phyloP scores from a whole-genome alignment of 2,888 invertebrate genomes.

The Lochmaea crataegi region DNA sequence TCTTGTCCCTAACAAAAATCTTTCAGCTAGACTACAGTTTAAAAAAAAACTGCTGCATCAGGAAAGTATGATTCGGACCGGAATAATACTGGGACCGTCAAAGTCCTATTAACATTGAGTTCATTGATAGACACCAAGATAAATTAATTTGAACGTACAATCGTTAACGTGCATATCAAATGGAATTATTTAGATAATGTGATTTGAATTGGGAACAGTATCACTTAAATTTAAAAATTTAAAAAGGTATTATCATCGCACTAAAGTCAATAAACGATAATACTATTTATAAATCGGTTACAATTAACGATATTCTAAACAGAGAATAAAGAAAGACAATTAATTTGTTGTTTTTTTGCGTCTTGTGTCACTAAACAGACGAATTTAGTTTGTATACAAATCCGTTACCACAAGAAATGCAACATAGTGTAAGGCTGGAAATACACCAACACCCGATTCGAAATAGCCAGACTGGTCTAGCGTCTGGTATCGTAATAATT shows the following conservation, averaged over 20 bases:
- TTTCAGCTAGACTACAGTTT: too few relatives aligned
- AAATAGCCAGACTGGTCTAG: constrained; percentile 47
- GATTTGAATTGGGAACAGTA: background rate
- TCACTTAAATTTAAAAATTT: too few relatives aligned
- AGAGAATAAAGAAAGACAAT: background rate
- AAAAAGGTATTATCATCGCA: background rate
- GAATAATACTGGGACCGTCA: background rate
- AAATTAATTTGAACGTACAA: background rate
- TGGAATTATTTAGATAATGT: background rate
- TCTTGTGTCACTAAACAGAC: background rate
- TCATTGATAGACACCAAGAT: background rate
- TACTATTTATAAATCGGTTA: background rate
- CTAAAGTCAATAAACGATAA: background rate
- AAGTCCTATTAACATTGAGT: background rate
- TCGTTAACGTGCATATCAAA: background rate
- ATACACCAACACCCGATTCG: constrained; percentile 24
- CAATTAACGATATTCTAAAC: background rate
- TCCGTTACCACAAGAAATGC: constrained; percentile 18
- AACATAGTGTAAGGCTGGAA: constrained; percentile 17
- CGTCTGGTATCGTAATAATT: constrained; percentile 42
- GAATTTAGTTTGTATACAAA: constrained; percentile 13
- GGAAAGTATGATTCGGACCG: too few relatives aligned
- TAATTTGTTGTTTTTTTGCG: background rate
- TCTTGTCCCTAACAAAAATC: too few relatives aligned
- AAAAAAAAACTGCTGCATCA: too few relatives aligned